A percentile compares a stretch with the other conserved stretches of the same genome.
phyloP scores from a whole-genome alignment of 2,113 vertebrate species.

The Cebidichthys violaceus region DNA sequence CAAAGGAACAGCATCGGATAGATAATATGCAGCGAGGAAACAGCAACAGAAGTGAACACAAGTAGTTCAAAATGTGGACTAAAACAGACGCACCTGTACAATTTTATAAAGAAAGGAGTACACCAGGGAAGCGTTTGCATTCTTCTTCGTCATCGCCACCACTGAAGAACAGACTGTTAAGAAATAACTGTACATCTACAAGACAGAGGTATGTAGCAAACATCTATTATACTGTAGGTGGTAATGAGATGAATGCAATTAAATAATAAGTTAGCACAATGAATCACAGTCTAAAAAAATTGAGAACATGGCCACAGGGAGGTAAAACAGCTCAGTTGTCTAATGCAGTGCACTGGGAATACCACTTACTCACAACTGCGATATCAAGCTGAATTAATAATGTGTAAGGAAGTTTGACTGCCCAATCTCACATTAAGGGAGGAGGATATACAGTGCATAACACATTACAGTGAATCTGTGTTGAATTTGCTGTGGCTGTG shows the following conservation, averaged over 20 bases:
- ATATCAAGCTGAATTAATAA: slow-evolving; percentile 70
- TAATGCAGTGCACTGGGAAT: slow-evolving; percentile 57
- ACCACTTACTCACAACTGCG: slow-evolving; percentile 52
- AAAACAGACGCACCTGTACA: slow-evolving; percentile 81
- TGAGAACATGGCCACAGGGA: slow-evolving; percentile 58
- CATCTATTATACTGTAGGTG: slow-evolving; percentile 1
- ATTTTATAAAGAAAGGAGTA: slow-evolving; percentile 88
- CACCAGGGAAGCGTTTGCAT: slow-evolving; percentile 86
- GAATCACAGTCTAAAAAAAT: slow-evolving; percentile 42
- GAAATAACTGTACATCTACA: slow-evolving; percentile 34
- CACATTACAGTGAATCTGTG: slow-evolving; percentile 30
- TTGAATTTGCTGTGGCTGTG: slow-evolving; percentile 30
- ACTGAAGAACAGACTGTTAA: slow-evolving; percentile 80
- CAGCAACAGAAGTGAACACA: not conserved
- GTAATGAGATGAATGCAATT: slow-evolving; percentile 35
- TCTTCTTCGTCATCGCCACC: slow-evolving; percentile 88
- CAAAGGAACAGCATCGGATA: not conserved
- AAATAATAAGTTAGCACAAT: slow-evolving; percentile 37
- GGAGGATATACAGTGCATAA: slow-evolving; percentile 10
- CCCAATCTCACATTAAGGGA: slow-evolving; percentile 15
- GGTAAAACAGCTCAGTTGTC: slow-evolving; percentile 46
- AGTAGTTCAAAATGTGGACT: not conserved
- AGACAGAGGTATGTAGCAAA: not conserved
- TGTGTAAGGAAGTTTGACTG: slow-evolving; percentile 47
- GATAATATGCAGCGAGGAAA: not conserved